Evolutionary conservation across 53 echinoderm and acorn worm species (phyloP), one percentile per base, ranked within the genome.

Genomic region (Glandiceps talaboti): DNA sequence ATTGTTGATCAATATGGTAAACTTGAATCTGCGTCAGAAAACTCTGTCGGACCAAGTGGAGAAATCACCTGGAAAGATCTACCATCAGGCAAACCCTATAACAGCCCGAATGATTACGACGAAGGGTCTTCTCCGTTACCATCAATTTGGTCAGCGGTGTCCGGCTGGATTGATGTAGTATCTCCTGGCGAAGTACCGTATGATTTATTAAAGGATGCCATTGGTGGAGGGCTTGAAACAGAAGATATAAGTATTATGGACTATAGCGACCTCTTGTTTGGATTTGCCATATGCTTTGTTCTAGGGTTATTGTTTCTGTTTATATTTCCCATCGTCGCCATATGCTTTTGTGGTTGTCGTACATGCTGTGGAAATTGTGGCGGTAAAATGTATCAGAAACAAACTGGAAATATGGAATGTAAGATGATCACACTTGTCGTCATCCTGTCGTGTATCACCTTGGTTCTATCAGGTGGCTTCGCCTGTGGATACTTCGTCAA

Each of bases 291-390:
- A 82, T 86, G 84, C 76, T 94, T 89, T 27, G 83, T 77, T 74
- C 31, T 94, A 1, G 94, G 94, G 20, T 29, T 85, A 26, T 73
- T 94, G 72, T 94, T 94, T 31, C 26, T 76, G 27, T 0, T 91
- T 79, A 86, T 91, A 82, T 94, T 94, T 75, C 85, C 90, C 31
- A 79, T 94, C 27, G 89, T 94, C 30, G 83, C 83, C 72, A 73
- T 89, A 0, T 87, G 91, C 76, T 94, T 94, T 82, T 94, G 94
- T 87, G 91, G 91, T 77, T 94, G 94, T 74, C 94, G 94, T 0
- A 85, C 82, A 33, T 88, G 88, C 91, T 94, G 94, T 45, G 84
- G 80, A 32, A 94, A 91, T 76, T 94, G 94, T 27, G 94, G 94
- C 0, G 94, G 94, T 0, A 91, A 88, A 84, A 89, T 89, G 94